A percentile compares a stretch with the other conserved stretches of the same genome.
Conservation (phyloP, 2,113 vertebrate genomes). For the Acrocephalus kingi region DNA sequence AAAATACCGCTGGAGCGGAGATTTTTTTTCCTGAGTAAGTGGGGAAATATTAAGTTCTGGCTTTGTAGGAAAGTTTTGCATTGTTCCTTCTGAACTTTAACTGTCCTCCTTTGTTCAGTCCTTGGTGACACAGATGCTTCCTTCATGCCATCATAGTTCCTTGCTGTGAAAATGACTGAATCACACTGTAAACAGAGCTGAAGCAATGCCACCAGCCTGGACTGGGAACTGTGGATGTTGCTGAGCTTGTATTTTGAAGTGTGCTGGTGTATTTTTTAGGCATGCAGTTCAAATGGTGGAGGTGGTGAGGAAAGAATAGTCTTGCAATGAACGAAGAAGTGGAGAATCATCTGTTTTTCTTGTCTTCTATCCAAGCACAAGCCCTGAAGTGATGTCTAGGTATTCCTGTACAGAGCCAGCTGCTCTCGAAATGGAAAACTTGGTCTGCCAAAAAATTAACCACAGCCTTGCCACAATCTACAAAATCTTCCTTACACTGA, state of each 20-base stretch:
- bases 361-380: not conserved
- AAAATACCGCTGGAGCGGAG: not conserved
- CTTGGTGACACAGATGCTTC: slow-evolving; percentile 15
- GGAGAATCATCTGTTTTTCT: not conserved
- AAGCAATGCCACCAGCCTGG: not conserved
- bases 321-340: not conserved
- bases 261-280: not conserved
- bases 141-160: slow-evolving; percentile 41
- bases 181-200: slow-evolving; percentile 29
- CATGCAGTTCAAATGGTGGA: not conserved
- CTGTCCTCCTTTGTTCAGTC: slow-evolving; percentile 18
- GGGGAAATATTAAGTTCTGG: not conserved
- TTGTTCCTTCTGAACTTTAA: slow-evolving; percentile 21
- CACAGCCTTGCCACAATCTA: not conserved
- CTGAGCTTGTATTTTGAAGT: not conserved
- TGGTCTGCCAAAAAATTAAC: not conserved
- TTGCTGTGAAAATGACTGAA: slow-evolving; percentile 45
- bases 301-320: not conserved
- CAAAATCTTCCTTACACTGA: not conserved
- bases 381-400: not conserved
- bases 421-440: not conserved
- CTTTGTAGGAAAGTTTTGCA: not conserved
- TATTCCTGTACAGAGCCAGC: not conserved
- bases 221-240: not conserved
- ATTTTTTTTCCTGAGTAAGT: not conserved